phyloP scores from a whole-genome alignment of 1,140 invertebrate species.

The Chrysopa pallens region DNA sequence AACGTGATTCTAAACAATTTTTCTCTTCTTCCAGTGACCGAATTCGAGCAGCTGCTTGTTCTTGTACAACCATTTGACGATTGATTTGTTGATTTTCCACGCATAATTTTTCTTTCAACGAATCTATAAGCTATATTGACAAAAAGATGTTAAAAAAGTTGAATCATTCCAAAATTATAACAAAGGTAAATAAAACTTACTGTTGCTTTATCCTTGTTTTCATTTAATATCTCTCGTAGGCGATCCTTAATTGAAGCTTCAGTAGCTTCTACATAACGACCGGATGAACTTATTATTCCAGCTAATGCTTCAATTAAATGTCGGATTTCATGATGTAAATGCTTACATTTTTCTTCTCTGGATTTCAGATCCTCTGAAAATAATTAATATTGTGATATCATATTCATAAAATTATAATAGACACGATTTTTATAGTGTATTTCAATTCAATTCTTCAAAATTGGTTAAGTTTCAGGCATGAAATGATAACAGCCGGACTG shows the following conservation, averaged over 20 bases:
- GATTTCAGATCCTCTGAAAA: conserved; percentile 45
- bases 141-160: background rate
- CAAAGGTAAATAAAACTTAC: conserved; percentile 26
- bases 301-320: conserved; percentile 46
- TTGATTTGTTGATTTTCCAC: conserved; percentile 38
- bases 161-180: background rate
- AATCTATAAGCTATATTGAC: conserved; percentile 44
- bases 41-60: conserved; percentile 37
- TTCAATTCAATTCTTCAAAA: too few relatives aligned
- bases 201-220: conserved; percentile 53
- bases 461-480: too few relatives aligned
- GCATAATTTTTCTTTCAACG: conserved; percentile 44
- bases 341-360: conserved; percentile 45
- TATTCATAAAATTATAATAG: too few relatives aligned
- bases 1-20: conserved; percentile 37
- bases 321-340: conserved; percentile 41
- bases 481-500: too few relatives aligned
- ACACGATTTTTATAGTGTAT: too few relatives aligned
- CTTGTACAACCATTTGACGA: conserved; percentile 41
- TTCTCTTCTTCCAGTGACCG: conserved; percentile 50
- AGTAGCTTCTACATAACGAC: conserved; percentile 50
- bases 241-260: conserved; percentile 58
- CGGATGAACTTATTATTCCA: conserved; percentile 43
- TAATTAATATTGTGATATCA: too few relatives aligned
- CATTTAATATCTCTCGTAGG: conserved; percentile 49